Evolutionary conservation across 2,113 vertebrate species (phyloP), one percentile per base, ranked within the genome.

Genomic region (Gymnarchus niloticus): DNA sequence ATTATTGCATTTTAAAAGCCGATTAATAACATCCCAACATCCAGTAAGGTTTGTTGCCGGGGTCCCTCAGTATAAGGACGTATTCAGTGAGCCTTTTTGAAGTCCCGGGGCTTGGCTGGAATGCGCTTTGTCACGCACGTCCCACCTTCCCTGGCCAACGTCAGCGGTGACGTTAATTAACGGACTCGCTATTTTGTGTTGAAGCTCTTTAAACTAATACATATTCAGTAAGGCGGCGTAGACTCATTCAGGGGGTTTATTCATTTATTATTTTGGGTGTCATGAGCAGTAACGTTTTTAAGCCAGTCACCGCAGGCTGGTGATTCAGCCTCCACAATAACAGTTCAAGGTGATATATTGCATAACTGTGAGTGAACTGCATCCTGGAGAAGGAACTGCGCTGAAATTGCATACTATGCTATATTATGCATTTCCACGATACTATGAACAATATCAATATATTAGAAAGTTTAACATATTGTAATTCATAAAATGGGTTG

Each of bases 331-430:
- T 33, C 7, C 49, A 77, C 37, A 37, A 87, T 78, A 85, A 77
- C 84, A 59, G 56, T 84, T 81, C 77, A 87, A 87, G 82, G 85
- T 87, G 87, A 83, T 81, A 84, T 54, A 87, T 87, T 90, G 80
- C 54, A 56, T 87, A 87, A 88, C 85, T 12, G 61, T n/a, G 33
- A 28, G 14, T 41, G 56, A 54, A 56, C 54, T 25, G 83, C 6
- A 57, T 61, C 76, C 8, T 48, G 76, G 23, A 48, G 44, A 46
- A 84, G 3, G 23, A 52, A 28, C 48, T 9, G 10, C 28, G 61
- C 84, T 56, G 33, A 44, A 77, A 77, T 78, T 28, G 7, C 49
- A 56, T 28, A 9, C n/a, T 14, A 17, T 33, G 76, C n/a, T n/a
- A 78, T 83, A 78, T 46, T 44, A 14, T 49, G 54, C 78, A 10